Evolutionary conservation across 2,113 vertebrate species (phyloP), one percentile per base, ranked within the genome.

Genomic region (Urocitellus parryii): DNA sequence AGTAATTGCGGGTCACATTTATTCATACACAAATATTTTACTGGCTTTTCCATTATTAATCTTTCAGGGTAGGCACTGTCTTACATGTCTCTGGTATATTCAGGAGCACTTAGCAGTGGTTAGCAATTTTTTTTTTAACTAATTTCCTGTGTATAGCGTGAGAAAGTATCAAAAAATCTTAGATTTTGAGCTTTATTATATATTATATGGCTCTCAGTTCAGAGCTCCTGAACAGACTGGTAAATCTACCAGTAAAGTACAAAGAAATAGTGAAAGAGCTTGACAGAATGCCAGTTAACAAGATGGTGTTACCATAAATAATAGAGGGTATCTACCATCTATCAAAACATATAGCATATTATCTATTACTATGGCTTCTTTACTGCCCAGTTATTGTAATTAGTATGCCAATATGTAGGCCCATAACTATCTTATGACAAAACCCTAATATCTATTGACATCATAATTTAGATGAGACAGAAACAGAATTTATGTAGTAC

Each of bases 331-430:
- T 68, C 56, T 86, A 29, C 1, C 91, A 70, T 72, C 76, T 70
- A 90, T 78, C 82, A 92, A 78, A 95, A 79, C 0, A 0, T 37
- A 70, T 3, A 76, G 22, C 83, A 76, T 61, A 89, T 88, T 4
- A 88, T 58, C 77, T 93, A 91, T 76, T 91, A 87, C 95, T 82
- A 0, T 4, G 22, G 85, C 92, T 74, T 97, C 97, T 97, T 97
- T 73, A 94, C 9, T 85, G 78, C 53, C 86, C 89, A 97, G 58
- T 96, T 96, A 95, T 0, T 63, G 1, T 22, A 96, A 98, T 95
- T 94, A 97, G 98, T 3, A 56, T 51, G 95, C 81, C 92, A 79
- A 9, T 94, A 61, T 94, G 88, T 92, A 85, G 85, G 34, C 48
- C 92, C 86, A 61, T 95, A 58, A 95, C 90, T 91, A 80, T 32